Evolutionary conservation across 2,888 invertebrate species (phyloP), one percentile per base, ranked within the genome.

Genomic region (Prenolepis imparis): DNA sequence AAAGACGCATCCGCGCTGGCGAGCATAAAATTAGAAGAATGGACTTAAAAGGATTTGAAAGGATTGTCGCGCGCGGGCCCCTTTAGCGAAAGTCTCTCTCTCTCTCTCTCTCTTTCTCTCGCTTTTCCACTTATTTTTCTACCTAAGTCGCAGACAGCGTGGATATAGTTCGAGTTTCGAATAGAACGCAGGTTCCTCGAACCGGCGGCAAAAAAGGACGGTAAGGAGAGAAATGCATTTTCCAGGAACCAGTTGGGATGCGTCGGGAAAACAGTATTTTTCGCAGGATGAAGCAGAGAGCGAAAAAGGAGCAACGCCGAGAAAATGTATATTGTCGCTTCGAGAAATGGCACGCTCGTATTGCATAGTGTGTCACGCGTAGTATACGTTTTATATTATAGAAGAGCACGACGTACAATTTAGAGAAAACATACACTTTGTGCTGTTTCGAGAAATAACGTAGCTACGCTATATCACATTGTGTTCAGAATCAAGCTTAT

Each of bases 21-120:
- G 88, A 91, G 92, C 92, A 92, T 92, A 91, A 92, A 93, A 93
- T 93, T 92, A 93, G 91, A 93, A 92, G 92, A 93, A 93, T 91
- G 90, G 90, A 92, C 89, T 92, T 90, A 90, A 92, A 92, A 93
- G 92, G 92, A 93, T 93, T 92, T 90, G 91, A 92, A 91, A 92
- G 92, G 91, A 92, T 92, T 91, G 90, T 91, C 87, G 87, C 78
- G 85, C 78, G 28, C 59, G 36, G 70, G 82, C 67, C 57, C 85
- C 72, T 77, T 86, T 67, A 80, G 67, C 85, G 86, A 82, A 85
- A 89, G 77, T 86, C 85, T 88, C 86, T 78, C n/a, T n/a, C n/a
- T n/a, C n/a, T n/a, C n/a, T n/a, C n/a, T n/a, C n/a, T 15, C 41
- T 44, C 41, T 44, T 12, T 44, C 24, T 18, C 41, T 41, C 64